Base-by-base conservation (phyloP, 2,888 invertebrate species). In the Deilephila elpenor region DNA sequence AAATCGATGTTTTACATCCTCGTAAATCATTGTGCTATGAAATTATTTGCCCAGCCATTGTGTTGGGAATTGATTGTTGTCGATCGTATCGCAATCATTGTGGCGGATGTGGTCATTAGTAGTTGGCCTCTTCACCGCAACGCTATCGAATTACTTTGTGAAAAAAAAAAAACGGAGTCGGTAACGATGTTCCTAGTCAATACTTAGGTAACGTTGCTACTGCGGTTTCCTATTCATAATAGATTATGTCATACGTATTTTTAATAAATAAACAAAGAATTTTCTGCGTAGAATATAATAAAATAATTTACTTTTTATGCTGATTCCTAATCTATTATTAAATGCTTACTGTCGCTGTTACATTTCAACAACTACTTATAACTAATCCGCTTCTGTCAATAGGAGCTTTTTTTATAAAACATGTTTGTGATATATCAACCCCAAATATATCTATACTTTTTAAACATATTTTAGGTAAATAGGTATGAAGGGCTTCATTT, bases 91-190 rank as follows among this genome's bases (percentile, higher is more conserved):
- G 74, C 74, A 74, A 76, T 74, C 73, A 75, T 59, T 60, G 76
- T 82, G 75, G 80, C 88, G 92, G 92, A 92, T 92, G 92, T 90
- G 92, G 91, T 90, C 74, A 73, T 73, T 72, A 78, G 78, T 80
- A 83, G 83, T 86, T 88, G 86, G 83, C 84, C 84, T 80, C 80
- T 76, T 80, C 76, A 83, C 89, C 89, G 77, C 88, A 88, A 75
- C 29, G 76, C 70, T 86, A 84, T 89, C 81, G 67, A 59, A 77
- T 89, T 88, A 82, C 88, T 59, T 70, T 32, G 37, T 74, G 76
- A 78, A 78, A 77, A 77, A 77, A n/a, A 78, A 79, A 78, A 51
- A 11, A 25, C 25, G 25, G 67, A 62, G 75, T 76, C 53, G 34
- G 73, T 74, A 79, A 67, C 51, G 51, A 67, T 64, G 53, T 71